phyloP scores from a whole-genome alignment of 2,113 vertebrate species.

The Sphaerodactylus townsendi region DNA sequence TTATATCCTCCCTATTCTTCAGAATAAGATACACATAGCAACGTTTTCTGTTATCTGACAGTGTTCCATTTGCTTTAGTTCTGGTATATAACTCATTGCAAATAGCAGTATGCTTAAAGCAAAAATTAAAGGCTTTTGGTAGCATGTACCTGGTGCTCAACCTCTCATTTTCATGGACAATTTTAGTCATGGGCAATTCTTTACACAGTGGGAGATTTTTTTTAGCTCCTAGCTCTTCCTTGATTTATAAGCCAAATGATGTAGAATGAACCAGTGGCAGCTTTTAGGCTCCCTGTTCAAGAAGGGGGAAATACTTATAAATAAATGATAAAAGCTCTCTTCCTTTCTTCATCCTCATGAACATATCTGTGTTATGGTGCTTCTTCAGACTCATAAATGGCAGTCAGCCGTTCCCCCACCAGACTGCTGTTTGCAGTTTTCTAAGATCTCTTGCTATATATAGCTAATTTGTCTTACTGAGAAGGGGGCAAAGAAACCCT shows the following conservation, averaged over 20 bases:
- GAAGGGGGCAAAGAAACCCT: constrained; percentile 53
- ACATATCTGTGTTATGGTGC: not conserved
- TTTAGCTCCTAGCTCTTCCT: constrained; percentile 19
- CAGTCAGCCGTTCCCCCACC: constrained; percentile 23
- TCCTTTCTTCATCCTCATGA: not conserved
- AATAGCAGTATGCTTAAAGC: constrained; percentile 44
- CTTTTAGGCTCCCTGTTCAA: not conserved
- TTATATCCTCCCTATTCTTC: constrained; percentile 58
- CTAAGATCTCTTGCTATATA: constrained; percentile 60
- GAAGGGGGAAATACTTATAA: not conserved
- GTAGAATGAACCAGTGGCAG: constrained; percentile 19
- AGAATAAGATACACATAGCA: constrained; percentile 45
- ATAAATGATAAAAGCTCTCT: not conserved
- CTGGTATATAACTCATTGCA: constrained; percentile 45
- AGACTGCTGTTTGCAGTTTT: constrained; percentile 59
- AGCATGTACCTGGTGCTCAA: constrained; percentile 21
- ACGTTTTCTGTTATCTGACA: constrained; percentile 54
- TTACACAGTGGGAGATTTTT: not conserved
- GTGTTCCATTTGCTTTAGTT: constrained; percentile 41
- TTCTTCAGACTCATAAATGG: constrained; percentile 33
- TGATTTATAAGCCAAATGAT: not conserved
- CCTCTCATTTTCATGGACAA: constrained; percentile 23
- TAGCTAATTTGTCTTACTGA: constrained; percentile 62
- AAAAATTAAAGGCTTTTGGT: constrained; percentile 8
- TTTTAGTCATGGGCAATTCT: constrained; percentile 7